Conservation (phyloP, 2,797 vertebrate species). For the Sylvilagus floridanus region DNA sequence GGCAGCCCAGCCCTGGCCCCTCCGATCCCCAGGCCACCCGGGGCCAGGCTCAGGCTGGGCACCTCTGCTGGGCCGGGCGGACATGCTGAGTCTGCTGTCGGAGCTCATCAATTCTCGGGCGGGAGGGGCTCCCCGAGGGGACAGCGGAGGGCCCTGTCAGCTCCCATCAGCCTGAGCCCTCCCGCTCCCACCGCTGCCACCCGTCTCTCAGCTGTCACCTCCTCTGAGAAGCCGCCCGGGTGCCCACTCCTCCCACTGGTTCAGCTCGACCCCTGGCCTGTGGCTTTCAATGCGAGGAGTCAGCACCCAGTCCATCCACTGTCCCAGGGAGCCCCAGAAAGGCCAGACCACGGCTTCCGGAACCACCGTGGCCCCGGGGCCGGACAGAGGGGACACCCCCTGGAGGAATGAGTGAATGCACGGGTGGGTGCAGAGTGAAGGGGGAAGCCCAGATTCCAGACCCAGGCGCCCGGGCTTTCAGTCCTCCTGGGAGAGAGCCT, state of each 20-base stretch:
- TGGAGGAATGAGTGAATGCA: fast-evolving
- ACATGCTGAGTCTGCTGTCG: slow-evolving; percentile 46
- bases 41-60: too few relatives aligned
- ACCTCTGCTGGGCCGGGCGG: not conserved
- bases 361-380: too few relatives aligned
- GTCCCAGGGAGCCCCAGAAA: not conserved
- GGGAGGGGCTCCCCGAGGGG: not conserved
- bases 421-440: not conserved
- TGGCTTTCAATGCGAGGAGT: fast-evolving
- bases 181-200: not conserved
- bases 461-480: fast-evolving
- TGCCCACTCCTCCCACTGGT: not conserved
- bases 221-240: slow-evolving; percentile 8
- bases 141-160: slow-evolving; percentile 24
- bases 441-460: fast-evolving
- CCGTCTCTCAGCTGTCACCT: not conserved
- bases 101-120: not conserved
- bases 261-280: not conserved
- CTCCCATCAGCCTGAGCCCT: not conserved
- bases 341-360: too few relatives aligned
- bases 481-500: too few relatives aligned
- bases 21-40: too few relatives aligned
- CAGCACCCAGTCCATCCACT: not conserved
- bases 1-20: not conserved
- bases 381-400: not conserved